Evolutionary conservation across 2,888 invertebrate species (phyloP).

Genomic region (Abrostola tripartita): DNA sequence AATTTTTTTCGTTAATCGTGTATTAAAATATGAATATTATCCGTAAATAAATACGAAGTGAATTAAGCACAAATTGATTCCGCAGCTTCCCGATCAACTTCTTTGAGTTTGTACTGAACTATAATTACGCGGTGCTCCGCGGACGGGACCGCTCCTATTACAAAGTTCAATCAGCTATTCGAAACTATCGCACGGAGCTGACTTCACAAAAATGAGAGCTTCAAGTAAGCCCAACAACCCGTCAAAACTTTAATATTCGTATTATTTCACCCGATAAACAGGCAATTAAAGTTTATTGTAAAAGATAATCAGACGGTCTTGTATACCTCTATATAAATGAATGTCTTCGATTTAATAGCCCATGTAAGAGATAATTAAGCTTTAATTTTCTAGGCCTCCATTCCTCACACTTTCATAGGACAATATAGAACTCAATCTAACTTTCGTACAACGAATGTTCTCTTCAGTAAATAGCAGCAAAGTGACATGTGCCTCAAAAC

Average conservation of each 20-base stretch:
- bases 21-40: too few relatives aligned
- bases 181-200: slow-evolving; percentile 23
- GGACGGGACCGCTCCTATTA: slow-evolving; percentile 23
- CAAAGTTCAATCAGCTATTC: slow-evolving; percentile 43
- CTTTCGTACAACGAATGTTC: too few relatives aligned
- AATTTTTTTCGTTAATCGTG: not conserved
- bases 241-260: slow-evolving; percentile 8
- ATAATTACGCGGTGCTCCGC: slow-evolving; percentile 40
- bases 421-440: too few relatives aligned
- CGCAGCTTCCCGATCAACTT: slow-evolving; percentile 13
- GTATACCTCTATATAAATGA: too few relatives aligned
- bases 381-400: too few relatives aligned
- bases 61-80: slow-evolving; percentile 34
- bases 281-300: slow-evolving; percentile 3
- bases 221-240: slow-evolving; percentile 11
- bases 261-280: slow-evolving; percentile 36
- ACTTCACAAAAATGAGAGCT: slow-evolving; percentile 17
- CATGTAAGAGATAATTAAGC: too few relatives aligned
- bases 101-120: slow-evolving; percentile 34
- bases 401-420: too few relatives aligned
- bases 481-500: too few relatives aligned
- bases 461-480: too few relatives aligned
- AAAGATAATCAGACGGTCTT: not conserved
- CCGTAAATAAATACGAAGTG: slow-evolving; percentile 16
- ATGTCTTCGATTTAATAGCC: too few relatives aligned